Conservation (phyloP, 2,888 invertebrate genomes). For the Rhagonycha lutea region DNA sequence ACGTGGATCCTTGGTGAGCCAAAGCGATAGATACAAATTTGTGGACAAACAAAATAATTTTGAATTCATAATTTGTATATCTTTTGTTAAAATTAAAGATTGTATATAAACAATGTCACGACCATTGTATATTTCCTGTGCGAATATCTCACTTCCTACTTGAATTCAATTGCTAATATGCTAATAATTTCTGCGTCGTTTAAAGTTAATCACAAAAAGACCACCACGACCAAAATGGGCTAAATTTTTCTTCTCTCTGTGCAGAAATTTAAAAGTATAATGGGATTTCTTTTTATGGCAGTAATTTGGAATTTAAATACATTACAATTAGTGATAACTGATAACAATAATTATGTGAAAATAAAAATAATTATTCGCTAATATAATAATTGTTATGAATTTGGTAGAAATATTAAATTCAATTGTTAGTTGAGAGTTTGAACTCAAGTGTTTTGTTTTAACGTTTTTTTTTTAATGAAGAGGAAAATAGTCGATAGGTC, state of each 20-base stretch:
- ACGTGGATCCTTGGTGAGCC: not conserved
- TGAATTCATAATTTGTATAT: not conserved
- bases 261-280: not conserved
- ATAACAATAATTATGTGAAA: not conserved
- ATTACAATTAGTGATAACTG: not conserved
- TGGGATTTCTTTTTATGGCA: not conserved
- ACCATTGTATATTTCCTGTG: not conserved
- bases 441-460: not conserved
- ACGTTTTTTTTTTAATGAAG: not conserved
- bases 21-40: not conserved
- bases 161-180: not conserved
- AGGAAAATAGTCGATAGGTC: not conserved
- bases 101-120: not conserved
- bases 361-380: not conserved
- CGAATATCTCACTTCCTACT: not conserved
- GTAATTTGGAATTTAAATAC: not conserved
- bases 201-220: not conserved
- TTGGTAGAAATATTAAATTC: too few relatives aligned
- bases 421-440: not conserved
- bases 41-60: not conserved
- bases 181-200: not conserved
- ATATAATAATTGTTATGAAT: not conserved
- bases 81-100: not conserved
- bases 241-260: not conserved
- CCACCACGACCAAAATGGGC: not conserved